phyloP scores from a whole-genome alignment of 2,797 vertebrate genomes.

The Myiothlypis chrysogaster region DNA sequence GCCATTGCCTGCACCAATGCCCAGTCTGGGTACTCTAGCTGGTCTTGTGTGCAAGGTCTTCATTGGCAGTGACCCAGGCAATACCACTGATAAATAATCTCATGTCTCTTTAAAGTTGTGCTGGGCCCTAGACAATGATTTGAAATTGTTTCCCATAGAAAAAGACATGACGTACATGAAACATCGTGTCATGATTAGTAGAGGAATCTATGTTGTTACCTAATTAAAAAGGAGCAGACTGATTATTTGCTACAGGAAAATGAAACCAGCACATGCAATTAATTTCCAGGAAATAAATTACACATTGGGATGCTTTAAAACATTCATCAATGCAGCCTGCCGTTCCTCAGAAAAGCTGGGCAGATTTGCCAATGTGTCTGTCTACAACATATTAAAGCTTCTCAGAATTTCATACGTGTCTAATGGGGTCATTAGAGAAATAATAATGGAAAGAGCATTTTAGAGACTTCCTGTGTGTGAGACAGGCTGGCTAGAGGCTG shows the following conservation, averaged over 20 bases:
- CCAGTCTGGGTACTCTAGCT: background rate
- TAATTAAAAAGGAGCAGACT: constrained; percentile 55
- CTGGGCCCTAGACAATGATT: background rate
- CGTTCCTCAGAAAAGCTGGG: constrained; percentile 17
- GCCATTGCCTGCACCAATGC: background rate
- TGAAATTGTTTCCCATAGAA: background rate
- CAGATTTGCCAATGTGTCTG: background rate
- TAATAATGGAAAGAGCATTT: constrained; percentile 44
- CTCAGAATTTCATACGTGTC: constrained; percentile 12
- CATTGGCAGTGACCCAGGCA: background rate
- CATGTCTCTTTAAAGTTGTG: background rate
- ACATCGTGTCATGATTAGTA: background rate
- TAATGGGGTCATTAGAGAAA: constrained; percentile 49
- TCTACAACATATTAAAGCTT: background rate
- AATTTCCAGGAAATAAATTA: constrained; percentile 65
- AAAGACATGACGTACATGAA: background rate
- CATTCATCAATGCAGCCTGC: constrained; percentile 25
- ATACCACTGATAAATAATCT: background rate
- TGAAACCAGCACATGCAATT: constrained; percentile 54
- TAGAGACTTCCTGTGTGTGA: constrained; percentile 38
- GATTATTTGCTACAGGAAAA: constrained; percentile 51
- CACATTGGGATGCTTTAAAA: constrained; percentile 37
- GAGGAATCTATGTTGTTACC: constrained; percentile 30
- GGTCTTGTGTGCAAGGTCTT: background rate
- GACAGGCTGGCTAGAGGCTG: background rate